A percentile compares a stretch with the other conserved stretches of the same genome.
Evolutionary conservation across 2,888 invertebrate species (phyloP).

Genomic region (Cerceris rybyensis): DNA sequence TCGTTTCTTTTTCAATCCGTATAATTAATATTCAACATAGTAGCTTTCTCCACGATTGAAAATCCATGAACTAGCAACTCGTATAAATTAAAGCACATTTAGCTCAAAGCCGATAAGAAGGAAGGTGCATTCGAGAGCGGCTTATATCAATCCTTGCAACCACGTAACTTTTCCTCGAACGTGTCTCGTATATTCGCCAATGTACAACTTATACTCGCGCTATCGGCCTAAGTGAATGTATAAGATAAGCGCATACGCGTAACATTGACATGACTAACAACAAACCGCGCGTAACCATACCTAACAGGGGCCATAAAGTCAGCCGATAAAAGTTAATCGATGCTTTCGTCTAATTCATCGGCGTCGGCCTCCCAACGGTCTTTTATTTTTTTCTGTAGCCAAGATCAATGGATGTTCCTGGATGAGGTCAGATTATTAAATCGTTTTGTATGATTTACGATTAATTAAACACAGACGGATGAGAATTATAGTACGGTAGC

Average conservation of each 20-base stretch:
- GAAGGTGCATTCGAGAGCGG: background rate
- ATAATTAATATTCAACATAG: too few species aligned
- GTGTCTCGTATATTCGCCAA: constrained; percentile 32
- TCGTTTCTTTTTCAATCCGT: too few species aligned
- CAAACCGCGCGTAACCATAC: constrained; percentile 26
- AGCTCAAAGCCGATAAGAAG: background rate
- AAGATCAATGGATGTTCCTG: constrained; percentile 12
- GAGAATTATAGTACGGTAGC: constrained; percentile 1
- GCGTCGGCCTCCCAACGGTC: background rate
- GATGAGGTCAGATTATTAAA: constrained; percentile 22
- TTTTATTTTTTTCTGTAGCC: background rate
- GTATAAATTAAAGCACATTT: background rate
- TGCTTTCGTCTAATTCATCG: constrained; percentile 12
- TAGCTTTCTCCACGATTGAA: background rate
- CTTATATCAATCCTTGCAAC: constrained; percentile 9
- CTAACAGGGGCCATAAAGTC: constrained; percentile 23
- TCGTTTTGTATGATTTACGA: constrained; percentile 28
- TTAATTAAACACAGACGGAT: constrained; percentile 20
- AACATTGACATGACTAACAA: constrained; percentile 38
- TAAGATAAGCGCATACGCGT: constrained; percentile 18
- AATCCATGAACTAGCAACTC: background rate
- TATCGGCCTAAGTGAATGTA: constrained; percentile 19
- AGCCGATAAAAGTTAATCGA: constrained; percentile 14
- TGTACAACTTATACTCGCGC: constrained; percentile 4
- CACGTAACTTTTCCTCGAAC: constrained; percentile 17